phyloP scores from a whole-genome alignment of 2,888 invertebrate species.

The Julus scandinavius region DNA sequence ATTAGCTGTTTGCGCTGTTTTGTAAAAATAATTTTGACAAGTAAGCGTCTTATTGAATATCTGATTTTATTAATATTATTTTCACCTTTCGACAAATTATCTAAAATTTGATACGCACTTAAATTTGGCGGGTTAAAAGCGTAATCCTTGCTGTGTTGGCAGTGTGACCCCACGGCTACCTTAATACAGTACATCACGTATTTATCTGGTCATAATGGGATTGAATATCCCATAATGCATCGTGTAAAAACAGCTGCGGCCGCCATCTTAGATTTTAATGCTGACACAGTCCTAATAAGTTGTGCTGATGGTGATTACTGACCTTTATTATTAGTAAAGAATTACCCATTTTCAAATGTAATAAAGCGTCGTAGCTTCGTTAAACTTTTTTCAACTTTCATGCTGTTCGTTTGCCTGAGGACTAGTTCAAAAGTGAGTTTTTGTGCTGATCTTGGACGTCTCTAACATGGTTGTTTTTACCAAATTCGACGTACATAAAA shows the following conservation, averaged over 20 bases:
- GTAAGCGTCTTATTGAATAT: too few relatives aligned
- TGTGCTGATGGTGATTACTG: not conserved
- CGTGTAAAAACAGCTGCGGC: not conserved
- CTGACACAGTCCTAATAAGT: not conserved
- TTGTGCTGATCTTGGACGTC: not conserved
- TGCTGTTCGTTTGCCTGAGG: not conserved
- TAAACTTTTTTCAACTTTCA: not conserved
- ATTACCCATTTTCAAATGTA: not conserved
- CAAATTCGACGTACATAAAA: not conserved
- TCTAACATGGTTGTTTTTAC: not conserved
- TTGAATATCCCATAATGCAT: not conserved
- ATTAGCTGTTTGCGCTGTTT: too few relatives aligned
- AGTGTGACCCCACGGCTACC: too few relatives aligned
- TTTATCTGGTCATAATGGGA: too few relatives aligned
- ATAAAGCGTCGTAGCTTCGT: not conserved
- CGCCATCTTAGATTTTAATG: not conserved
- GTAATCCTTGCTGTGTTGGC: too few relatives aligned
- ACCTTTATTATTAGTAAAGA: not conserved
- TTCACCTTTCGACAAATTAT: too few relatives aligned
- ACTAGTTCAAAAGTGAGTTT: not conserved
- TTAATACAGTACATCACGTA: too few relatives aligned
- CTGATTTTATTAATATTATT: too few relatives aligned
- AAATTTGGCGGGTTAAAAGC: too few relatives aligned
- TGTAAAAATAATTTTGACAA: too few relatives aligned
- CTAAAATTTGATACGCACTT: too few relatives aligned